Evolutionary conservation across 2,797 vertebrate species (phyloP), one percentile per base, ranked within the genome.

Genomic region (Brachyrhaphis roseni): DNA sequence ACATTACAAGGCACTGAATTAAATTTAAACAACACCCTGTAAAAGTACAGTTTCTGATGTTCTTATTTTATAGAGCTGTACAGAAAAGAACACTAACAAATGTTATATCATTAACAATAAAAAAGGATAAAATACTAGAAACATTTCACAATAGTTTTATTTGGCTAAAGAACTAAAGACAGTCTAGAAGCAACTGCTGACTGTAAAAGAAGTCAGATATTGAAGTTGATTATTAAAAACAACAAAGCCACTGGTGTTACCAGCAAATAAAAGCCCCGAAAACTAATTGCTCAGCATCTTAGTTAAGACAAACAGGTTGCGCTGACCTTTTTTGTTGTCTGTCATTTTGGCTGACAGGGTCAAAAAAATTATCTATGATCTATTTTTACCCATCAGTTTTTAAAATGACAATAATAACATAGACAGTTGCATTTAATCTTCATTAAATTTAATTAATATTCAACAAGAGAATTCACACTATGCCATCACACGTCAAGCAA

Each of bases 51-150:
- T 41, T 68, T 68, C 11, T 70, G 23, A n/a, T 1, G 23, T 43
- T 70, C 36, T 13, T 43, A 53, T 53, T 70, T 31, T 46, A 51
- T 39, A 46, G 59, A 74, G 73, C 83, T 88, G 85, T 86, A 88
- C 86, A 89, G 76, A 88, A 81, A 11, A 47, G 46, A 78, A 74
- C 73, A 46, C 68, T 43, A 78, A 10, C 85, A 46, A 85, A 74
- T 26, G 51, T 53, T 26, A 53, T 80, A 87, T 74, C 47, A 46
- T 73, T 82, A 80, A 11, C 26, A 73, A n/a, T 26, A 43, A 26
- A 70, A 43, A 43, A n/a, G 23, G 11, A 70, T n/a, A 70, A 70
- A 43, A 70, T 70, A 70, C 36, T 6, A 43, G 26, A 36, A 68
- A 68, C 18, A 68, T 68, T 72, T 72, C 45, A 31, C n/a, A 34